Base-by-base conservation (phyloP, 2,888 invertebrate genomes). In the Julus scanicus region DNA sequence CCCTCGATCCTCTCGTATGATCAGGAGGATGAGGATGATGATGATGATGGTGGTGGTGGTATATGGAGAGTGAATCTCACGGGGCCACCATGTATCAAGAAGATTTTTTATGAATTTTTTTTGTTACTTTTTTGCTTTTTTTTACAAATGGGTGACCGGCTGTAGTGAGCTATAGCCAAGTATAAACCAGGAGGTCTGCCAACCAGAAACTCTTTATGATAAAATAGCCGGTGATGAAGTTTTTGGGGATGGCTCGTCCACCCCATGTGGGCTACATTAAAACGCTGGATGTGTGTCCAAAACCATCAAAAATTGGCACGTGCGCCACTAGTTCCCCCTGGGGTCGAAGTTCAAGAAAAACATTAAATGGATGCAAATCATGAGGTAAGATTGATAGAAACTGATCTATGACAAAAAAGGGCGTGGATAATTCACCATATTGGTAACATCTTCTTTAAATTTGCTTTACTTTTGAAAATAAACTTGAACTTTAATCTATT, bases 1-100 rank as follows among this genome's bases (percentile, higher is more conserved):
- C 71, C 71, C 71, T 71, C 71, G 71, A 71, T 71, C 71, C 71
- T 29, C 71, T 71, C 71, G 20, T 71, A 71, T 71, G 71, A 29
- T 71, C 71, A 71, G 71, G 71, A 71, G 20, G 71, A 29, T 71
- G 71, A 11, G 5, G 44, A 71, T 71, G 71, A 29, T 71, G 71
- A 11, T 71, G 53, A 53, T 71, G 71, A 71, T 71, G 29, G 29
- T 29, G 11, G n/a, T 71, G 71, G 71, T 71, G 71, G 71, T 71
- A 71, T 71, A 71, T 71, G 71, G 71, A 29, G 71, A 71, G 71
- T 71, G 71, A 29, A 71, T 29, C 37, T 8, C 29, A 71, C 71
- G 71, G 71, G 71, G 11, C 71, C 71, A 71, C 71, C 29, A 29
- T 29, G 29, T 29, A 71, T 71, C 71, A 71, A 71, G 71, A 71